Evolutionary conservation across 2,797 vertebrate species (phyloP).

Genomic region (Platalea minor): DNA sequence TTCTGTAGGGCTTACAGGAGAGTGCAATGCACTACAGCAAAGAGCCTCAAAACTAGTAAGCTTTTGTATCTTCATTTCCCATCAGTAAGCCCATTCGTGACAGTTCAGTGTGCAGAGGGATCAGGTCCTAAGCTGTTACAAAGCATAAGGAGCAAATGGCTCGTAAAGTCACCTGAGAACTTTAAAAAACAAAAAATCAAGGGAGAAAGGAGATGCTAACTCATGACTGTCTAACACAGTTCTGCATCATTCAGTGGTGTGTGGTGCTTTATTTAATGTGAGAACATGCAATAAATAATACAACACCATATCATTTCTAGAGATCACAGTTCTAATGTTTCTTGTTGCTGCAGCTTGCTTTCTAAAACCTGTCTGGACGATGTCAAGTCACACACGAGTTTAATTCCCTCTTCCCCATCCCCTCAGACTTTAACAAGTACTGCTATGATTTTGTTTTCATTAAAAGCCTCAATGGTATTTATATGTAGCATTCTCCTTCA

Average conservation of each 20-base stretch:
- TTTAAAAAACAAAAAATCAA: not conserved
- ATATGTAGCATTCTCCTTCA: not conserved
- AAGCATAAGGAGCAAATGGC: not conserved
- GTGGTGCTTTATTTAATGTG: not conserved
- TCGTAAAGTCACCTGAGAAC: not conserved
- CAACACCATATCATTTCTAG: not conserved
- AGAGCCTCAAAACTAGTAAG: not conserved
- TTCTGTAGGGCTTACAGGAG: not conserved
- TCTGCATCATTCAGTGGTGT: not conserved
- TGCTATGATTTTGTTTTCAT: slow-evolving; percentile 15
- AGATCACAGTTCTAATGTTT: not conserved
- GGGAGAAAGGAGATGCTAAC: not conserved
- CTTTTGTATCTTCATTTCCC: not conserved
- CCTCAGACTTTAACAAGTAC: slow-evolving; percentile 13
- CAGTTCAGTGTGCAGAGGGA: not conserved
- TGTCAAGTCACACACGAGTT: slow-evolving; percentile 26
- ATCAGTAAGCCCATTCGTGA: not conserved
- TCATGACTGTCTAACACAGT: not conserved
- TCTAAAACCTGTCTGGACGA: slow-evolving; percentile 10
- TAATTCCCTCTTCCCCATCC: slow-evolving; percentile 1
- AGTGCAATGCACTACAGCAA: not conserved
- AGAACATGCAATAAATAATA: not conserved
- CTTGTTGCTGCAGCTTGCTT: not conserved
- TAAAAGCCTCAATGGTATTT: not conserved
- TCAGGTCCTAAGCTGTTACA: not conserved